Evolutionary conservation across 1,140 invertebrate genomes (phyloP).

Genomic region (Drosophila nigrodunni): DNA sequence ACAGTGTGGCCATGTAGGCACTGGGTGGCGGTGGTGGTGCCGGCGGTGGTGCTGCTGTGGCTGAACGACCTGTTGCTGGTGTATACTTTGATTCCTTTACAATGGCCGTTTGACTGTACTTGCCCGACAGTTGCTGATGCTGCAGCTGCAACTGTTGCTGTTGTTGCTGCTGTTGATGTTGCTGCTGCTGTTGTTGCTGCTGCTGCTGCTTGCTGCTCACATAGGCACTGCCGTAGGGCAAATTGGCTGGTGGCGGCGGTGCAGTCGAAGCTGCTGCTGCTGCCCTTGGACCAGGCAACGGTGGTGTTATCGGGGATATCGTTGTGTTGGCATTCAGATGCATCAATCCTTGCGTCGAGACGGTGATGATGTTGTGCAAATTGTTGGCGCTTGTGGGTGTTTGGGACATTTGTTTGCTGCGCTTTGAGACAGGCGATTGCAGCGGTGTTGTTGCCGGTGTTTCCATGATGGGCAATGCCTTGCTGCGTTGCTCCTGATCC

Average conservation of each 20-base stretch:
- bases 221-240: slow-evolving; percentile 62
- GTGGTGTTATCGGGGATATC: slow-evolving; percentile 83
- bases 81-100: slow-evolving; percentile 63
- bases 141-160: slow-evolving; percentile 7
- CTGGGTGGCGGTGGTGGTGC: slow-evolving; percentile 60
- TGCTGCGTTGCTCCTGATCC: slow-evolving; percentile 88
- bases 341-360: slow-evolving; percentile 80
- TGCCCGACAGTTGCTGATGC: slow-evolving; percentile 24
- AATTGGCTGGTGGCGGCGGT: slow-evolving; percentile 69
- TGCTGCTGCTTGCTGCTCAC: slow-evolving; percentile 43
- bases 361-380: slow-evolving; percentile 78
- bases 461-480: slow-evolving; percentile 51
- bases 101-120: slow-evolving; percentile 46
- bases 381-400: slow-evolving; percentile 44
- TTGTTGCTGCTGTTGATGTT: slow-evolving; percentile 30
- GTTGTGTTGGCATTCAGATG: slow-evolving; percentile 81
- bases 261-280: slow-evolving; percentile 82
- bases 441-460: slow-evolving; percentile 47
- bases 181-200: slow-evolving; percentile 37
- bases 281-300: slow-evolving; percentile 66
- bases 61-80: slow-evolving; percentile 29
- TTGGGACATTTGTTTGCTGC: slow-evolving; percentile 61
- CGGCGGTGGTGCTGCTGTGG: slow-evolving; percentile 56
- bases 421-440: slow-evolving; percentile 70
- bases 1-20: slow-evolving; percentile 61